These are phyloP conservation scores for Clarias gariepinus DNA, from an alignment of 2,113 vertebrate genomes.

Conservation along the genomic window DNA sequence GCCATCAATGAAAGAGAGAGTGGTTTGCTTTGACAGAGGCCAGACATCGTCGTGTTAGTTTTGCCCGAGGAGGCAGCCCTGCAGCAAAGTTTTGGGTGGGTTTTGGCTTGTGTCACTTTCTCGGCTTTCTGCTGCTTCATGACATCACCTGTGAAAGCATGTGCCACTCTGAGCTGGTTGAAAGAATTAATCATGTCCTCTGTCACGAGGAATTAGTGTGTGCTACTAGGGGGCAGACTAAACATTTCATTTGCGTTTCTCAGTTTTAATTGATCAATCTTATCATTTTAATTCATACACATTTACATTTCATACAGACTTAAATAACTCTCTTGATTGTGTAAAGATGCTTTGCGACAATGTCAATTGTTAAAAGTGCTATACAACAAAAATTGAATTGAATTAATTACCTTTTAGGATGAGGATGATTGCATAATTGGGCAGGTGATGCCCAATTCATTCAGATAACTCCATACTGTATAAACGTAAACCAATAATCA, in stretches of 20 bases:
- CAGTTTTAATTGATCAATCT: no score
- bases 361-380: no score
- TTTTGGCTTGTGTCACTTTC: conserved; percentile 63
- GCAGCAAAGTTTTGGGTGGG: conserved; percentile 60
- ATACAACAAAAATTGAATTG: no score
- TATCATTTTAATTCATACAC: no score
- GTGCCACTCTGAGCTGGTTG: conserved; percentile 55
- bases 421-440: conserved; percentile 3
- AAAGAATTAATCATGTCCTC: conserved; percentile 62
- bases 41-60: conserved; percentile 55
- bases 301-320: no score
- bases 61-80: conserved; percentile 32
- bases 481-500: background rate
- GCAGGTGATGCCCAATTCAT: background rate
- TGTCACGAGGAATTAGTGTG: conserved; percentile 50
- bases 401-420: conserved; percentile 9
- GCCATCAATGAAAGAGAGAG: conserved; percentile 39
- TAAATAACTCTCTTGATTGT: no score
- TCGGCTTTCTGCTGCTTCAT: conserved; percentile 56
- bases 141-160: conserved; percentile 64
- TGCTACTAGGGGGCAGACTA: conserved; percentile 48
- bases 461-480: background rate
- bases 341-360: no score
- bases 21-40: conserved; percentile 63
- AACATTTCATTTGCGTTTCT: conserved; percentile 46